Percentiles rank a stretch among this genome's conserved stretches.
phyloP scores from a whole-genome alignment of 2,113 vertebrate species.

The Girardinichthys multiradiatus region DNA sequence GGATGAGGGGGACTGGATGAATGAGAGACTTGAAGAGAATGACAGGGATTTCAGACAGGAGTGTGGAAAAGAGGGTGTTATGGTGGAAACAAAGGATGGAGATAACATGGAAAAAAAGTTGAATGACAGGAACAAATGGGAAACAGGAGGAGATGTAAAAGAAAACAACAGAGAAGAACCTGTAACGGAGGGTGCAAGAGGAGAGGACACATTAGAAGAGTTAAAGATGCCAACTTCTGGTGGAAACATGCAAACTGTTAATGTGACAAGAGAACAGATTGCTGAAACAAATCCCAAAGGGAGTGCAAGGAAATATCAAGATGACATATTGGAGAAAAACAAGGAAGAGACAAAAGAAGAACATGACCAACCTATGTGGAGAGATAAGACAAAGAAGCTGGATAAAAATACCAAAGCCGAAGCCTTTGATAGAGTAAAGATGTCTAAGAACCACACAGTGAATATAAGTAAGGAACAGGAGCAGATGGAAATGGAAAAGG shows the following conservation, averaged over 20 bases:
- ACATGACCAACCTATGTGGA: conserved; percentile 34
- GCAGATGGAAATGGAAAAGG: conserved; percentile 46
- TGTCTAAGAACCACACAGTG: conserved; percentile 31
- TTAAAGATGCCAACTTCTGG: conserved; percentile 25
- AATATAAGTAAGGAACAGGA: conserved; percentile 48
- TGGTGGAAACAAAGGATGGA: conserved; percentile 78
- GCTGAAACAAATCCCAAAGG: conserved; percentile 38
- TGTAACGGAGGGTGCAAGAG: conserved; percentile 17
- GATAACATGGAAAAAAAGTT: conserved; percentile 21
- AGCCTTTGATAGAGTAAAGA: conserved; percentile 52
- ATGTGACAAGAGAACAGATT: conserved; percentile 22
- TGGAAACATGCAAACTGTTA: conserved; percentile 25
- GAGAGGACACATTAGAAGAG: conserved; percentile 22
- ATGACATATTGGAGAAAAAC: conserved; percentile 31
- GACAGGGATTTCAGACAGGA: conserved; percentile 24
- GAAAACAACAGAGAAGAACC: conserved; percentile 37
- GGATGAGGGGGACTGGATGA: conserved; percentile 40
- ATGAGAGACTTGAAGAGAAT: conserved; percentile 44
- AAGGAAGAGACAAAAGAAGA: conserved; percentile 30
- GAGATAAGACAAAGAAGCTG: conserved; percentile 41
- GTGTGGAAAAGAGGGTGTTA: conserved; percentile 59
- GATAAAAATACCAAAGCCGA: conserved; percentile 33
- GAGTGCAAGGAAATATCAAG: conserved; percentile 10
- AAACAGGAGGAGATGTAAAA: conserved; percentile 37
- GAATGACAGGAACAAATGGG: conserved; percentile 25